Evolutionary conservation across 2,113 vertebrate species (phyloP).

Genomic region (Manacus vitellinus): DNA sequence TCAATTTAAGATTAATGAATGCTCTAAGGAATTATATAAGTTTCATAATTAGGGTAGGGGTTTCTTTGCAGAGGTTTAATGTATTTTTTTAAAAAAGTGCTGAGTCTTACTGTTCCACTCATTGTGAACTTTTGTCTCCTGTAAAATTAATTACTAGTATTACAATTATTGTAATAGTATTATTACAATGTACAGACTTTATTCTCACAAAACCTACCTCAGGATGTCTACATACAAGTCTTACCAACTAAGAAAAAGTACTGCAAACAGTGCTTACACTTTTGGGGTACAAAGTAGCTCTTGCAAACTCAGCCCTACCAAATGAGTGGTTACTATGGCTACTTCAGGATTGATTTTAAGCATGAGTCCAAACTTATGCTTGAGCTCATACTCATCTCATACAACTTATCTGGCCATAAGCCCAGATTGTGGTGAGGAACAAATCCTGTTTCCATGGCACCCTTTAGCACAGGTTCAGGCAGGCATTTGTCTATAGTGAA

Average conservation of each 20-base stretch:
- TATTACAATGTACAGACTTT: not conserved
- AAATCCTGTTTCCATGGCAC: not conserved
- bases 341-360: not conserved
- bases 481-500: not conserved
- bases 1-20: not conserved
- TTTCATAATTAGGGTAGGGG: rapidly evolving
- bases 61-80: not conserved
- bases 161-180: not conserved
- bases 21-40: not conserved
- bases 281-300: not conserved
- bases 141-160: not conserved
- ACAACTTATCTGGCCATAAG: not conserved
- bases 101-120: not conserved
- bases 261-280: not conserved
- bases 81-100: not conserved
- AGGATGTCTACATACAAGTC: not conserved
- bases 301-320: not conserved
- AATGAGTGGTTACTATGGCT: not conserved
- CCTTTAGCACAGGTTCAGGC: not conserved
- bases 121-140: not conserved
- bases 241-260: not conserved
- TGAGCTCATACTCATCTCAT: not conserved
- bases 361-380: not conserved
- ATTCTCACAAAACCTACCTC: not conserved
- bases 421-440: not conserved